Base-by-base conservation (phyloP, 1,140 invertebrate genomes). In the Aradophagus sp. region DNA sequence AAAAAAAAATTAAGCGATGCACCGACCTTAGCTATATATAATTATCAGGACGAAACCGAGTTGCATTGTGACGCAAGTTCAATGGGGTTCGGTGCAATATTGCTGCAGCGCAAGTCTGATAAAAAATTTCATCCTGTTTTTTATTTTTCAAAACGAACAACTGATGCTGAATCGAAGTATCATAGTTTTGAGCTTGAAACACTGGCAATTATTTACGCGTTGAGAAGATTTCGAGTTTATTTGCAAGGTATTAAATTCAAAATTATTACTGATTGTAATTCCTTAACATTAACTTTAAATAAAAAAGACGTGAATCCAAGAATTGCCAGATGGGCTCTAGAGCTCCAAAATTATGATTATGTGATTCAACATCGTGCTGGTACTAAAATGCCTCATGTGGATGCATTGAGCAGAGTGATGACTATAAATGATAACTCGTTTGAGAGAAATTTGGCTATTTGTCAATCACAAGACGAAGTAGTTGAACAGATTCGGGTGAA, bases 61-160 rank as follows among this genome's bases (percentile, higher is more conserved):
- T 26, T 80, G 8, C 79, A 82, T 45, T 76, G 70, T 27, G 78
- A 80, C 29, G 79, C 78, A 0, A 73, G 72, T 44, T 56, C 45
- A 1, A 19, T 16, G 0, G 78, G 78, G 4, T 79, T 67, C 32
- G 78, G 80, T 8, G 59, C 76, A 26, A 77, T 79, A 12, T 20
- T 77, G 1, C 3, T 75, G 7, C 67, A 77, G 23, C 48, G 59
- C 6, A 34, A 45, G 0, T 6, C 7, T 0, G 71, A 77, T 66
- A 23, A 26, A 0, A 68, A 66, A 32, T 71, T 75, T 35, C 32
- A 13, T 8, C 32, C 32, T 5, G 13, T 34, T 3, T 34, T 34
- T 34, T 34, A 34, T 14, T 34, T 34, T 14, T 34, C 12, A 3
- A 34, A 34, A 34, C 32, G n/a, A 4, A 8, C 13, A 5, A 14